Percentiles rank a stretch among this genome's conserved stretches.
These are phyloP conservation scores for Otus scops DNA, from an alignment of 2,797 vertebrate species.

Conservation along the genomic window DNA sequence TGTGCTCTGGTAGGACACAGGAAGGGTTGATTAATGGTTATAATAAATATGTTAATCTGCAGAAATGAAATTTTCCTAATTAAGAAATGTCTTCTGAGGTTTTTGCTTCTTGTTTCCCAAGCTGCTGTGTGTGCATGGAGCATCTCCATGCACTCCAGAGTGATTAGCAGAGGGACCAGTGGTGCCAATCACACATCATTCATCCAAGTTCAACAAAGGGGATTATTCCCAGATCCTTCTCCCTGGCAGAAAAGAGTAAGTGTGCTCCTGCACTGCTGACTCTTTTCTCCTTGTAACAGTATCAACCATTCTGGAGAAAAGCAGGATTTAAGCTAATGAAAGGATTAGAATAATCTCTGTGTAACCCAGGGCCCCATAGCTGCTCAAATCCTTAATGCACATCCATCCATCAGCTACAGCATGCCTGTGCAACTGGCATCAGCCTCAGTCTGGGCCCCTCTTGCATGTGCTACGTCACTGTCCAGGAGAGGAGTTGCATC, in stretches of 20 bases:
- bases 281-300: conserved; percentile 6
- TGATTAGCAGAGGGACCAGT: neutral
- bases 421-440: neutral
- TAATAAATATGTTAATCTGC: conserved; percentile 24
- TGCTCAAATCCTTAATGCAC: neutral
- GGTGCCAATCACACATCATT: neutral
- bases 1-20: neutral
- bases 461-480: rapidly evolving
- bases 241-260: neutral
- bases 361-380: neutral
- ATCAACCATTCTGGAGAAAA: neutral
- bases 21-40: neutral
- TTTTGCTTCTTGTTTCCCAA: neutral
- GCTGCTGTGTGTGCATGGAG: neutral
- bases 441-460: rapidly evolving
- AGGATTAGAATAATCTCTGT: conserved; percentile 33
- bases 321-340: conserved; percentile 20
- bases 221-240: conserved; percentile 11
- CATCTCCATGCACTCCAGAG: neutral
- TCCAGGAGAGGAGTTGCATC: neutral
- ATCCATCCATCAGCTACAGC: neutral
- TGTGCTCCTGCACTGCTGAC: neutral
- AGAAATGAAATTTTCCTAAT: conserved; percentile 14
- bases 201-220: neutral
- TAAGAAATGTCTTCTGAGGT: neutral